phyloP scores from a whole-genome alignment of 2,888 invertebrate genomes.

The Ichneumoninae sp. region DNA sequence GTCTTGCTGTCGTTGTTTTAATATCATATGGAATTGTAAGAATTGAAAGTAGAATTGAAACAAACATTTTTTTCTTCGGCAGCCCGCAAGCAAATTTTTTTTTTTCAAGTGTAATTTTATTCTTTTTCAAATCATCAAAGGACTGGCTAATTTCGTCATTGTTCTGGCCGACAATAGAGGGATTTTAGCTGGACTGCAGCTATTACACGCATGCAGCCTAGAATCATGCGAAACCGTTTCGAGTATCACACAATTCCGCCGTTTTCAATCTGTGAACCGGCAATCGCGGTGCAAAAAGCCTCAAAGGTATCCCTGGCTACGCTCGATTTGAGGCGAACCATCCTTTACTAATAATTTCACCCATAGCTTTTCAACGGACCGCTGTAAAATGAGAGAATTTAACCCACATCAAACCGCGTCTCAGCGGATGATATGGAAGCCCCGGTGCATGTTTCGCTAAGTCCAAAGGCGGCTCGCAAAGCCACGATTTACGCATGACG shows the following conservation, averaged over 20 bases:
- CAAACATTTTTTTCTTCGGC: no score
- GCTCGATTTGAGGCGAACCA: background rate
- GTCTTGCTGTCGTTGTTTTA: no score
- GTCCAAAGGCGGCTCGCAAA: background rate
- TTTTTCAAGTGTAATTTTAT: background rate
- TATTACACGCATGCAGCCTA: background rate
- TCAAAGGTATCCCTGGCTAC: background rate
- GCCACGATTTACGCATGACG: background rate
- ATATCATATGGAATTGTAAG: no score
- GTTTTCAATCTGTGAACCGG: background rate
- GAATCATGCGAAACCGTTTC: background rate
- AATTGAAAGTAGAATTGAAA: no score
- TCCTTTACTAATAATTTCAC: conserved; percentile 2
- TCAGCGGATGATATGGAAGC: background rate
- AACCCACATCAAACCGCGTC: background rate
- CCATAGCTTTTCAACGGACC: background rate
- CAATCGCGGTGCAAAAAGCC: background rate
- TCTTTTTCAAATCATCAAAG: background rate
- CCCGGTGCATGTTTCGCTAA: background rate
- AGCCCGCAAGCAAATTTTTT: background rate
- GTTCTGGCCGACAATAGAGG: background rate
- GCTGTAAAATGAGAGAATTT: background rate
- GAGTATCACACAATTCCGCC: background rate
- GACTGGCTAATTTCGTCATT: background rate
- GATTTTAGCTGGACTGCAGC: background rate